Conservation (phyloP, 1,140 invertebrate species). For the Danaus melanippus region DNA sequence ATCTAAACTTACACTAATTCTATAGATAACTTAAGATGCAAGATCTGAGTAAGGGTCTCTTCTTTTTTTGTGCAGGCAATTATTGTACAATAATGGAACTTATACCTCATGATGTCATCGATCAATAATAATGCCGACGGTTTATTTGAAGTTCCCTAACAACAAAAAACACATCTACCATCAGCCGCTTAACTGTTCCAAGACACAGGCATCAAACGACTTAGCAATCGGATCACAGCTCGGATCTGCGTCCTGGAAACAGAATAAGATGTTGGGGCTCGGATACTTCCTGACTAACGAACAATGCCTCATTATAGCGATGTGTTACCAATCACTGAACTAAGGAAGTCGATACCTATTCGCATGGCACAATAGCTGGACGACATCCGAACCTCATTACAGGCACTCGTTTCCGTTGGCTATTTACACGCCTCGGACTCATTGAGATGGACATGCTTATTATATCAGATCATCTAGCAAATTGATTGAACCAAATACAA, state of each 20-base stretch:
- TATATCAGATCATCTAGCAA: constrained; percentile 16
- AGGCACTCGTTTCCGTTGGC: constrained; percentile 60
- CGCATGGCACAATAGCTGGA: constrained; percentile 68
- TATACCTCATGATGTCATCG: no score
- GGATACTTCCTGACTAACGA: constrained; percentile 46
- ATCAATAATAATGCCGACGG: no score
- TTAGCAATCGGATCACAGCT: constrained; percentile 41
- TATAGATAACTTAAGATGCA: constrained; percentile 1
- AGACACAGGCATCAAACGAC: constrained; percentile 1
- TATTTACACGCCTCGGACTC: constrained; percentile 52
- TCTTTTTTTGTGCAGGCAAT: no score
- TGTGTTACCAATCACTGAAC: constrained; percentile 54
- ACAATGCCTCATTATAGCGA: constrained; percentile 64
- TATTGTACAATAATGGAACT: no score
- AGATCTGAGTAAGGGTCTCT: no score
- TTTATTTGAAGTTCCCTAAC: no score
- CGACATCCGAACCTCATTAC: constrained; percentile 71
- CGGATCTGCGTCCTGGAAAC: constrained; percentile 41
- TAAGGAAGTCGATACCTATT: constrained; percentile 70
- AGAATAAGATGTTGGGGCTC: constrained; percentile 43
- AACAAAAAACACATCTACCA: no score
- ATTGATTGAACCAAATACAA: constrained; percentile 7
- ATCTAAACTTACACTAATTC: constrained; percentile 3
- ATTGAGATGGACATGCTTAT: constrained; percentile 28
- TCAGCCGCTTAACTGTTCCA: no score